Base-by-base conservation (phyloP, 2,888 invertebrate genomes). In the Ichneumon xanthorius region DNA sequence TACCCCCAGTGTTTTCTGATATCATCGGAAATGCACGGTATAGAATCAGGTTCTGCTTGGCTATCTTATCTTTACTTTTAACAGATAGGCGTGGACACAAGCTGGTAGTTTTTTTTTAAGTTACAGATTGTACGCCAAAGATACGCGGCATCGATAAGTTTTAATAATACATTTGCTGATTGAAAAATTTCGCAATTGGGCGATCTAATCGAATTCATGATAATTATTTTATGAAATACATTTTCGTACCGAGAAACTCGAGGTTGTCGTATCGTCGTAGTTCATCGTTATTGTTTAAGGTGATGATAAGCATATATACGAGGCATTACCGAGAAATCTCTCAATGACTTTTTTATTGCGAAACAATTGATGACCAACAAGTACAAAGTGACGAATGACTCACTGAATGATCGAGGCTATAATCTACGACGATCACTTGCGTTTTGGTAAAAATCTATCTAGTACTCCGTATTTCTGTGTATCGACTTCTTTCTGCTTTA, bases 361-460 rank as follows among this genome's bases (percentile, higher is more conserved):
- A 77, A 81, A 77, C 53, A 58, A 84, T 70, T 30, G 53, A n/a
- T 30, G 5, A 73, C 55, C 48, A 65, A 61, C 30, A 76, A 71
- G 65, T 67, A 72, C 61, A 80, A 71, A 80, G 48, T 61, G 67
- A 82, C 22, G 48, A 37, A 61, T 45, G 70, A 58, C 53, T 78
- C 70, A 83, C 33, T 48, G 33, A 11, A 68, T 22, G 30, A 67
- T 65, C 50, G 19, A 26, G 71, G 63, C 33, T 26, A 50, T 72
- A 37, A 78, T 73, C 55, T 75, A 63, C 71, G 58, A 30, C 68
- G 72, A 71, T 88, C 87, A 89, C 58, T 87, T 89, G 33, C 85
- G 93, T 91, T 96, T 96, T 5, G 96, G 94, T 90, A 96, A 95
- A 95, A 97, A 97, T 93, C 97, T 95, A 91, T 97, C 96, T 61